Conservation (phyloP, 2,888 invertebrate genomes). For the Dolichopus griseipennis region DNA sequence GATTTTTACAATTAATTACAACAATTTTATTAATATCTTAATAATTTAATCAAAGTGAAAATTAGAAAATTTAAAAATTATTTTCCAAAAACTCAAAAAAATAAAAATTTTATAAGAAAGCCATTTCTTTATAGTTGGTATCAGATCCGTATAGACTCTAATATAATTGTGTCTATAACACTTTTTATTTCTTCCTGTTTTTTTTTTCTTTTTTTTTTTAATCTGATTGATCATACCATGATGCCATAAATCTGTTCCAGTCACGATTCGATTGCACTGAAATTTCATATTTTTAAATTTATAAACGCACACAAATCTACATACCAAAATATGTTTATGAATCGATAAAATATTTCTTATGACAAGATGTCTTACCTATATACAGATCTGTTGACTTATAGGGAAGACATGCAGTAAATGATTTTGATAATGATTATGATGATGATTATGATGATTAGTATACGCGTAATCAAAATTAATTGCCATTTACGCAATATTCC, state of each 20-base stretch:
- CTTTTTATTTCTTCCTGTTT: not conserved
- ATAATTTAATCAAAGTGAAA: not conserved
- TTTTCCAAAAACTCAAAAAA: not conserved
- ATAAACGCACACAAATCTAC: not conserved
- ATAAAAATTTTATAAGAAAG: not conserved
- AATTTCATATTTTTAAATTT: not conserved
- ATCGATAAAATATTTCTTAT: too few relatives aligned
- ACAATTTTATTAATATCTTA: not conserved
- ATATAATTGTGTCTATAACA: not conserved
- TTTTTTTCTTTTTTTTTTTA: not conserved
- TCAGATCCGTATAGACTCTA: not conserved
- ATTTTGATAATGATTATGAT: not conserved
- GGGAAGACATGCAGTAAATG: not conserved
- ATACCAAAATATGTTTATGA: not conserved
- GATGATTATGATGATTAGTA: not conserved
- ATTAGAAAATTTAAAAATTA: not conserved
- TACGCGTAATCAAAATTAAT: not conserved
- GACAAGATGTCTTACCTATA: too few relatives aligned
- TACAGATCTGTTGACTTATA: too few relatives aligned
- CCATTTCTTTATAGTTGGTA: not conserved
- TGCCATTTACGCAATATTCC: not conserved
- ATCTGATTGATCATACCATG: not conserved
- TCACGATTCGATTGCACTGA: not conserved
- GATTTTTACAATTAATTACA: not conserved
- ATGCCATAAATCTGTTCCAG: slow-evolving; percentile 1